Base-by-base conservation (phyloP, 2,113 vertebrate genomes). In the Alectura lathami region DNA sequence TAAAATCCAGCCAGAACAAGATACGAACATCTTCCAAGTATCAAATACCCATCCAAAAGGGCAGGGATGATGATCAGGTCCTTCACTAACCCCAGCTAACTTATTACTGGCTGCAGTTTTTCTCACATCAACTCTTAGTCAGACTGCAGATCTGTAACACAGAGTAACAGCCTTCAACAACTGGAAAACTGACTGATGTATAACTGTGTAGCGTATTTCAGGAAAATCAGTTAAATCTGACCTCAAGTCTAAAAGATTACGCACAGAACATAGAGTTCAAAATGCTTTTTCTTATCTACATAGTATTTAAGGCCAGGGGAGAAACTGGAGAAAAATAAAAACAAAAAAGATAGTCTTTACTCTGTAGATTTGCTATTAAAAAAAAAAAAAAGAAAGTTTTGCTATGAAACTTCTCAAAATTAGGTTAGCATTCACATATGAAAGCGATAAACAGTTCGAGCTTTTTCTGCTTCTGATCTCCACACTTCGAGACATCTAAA, bases 401-500 rank as follows among this genome's bases (percentile, higher is more conserved):
- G 21, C 20, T 5, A 11, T 5, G 4, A 76, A 8, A 0, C 34
- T 26, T 72, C 10, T 36, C 47, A 67, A 48, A 60, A 50, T 3
- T 1, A 75, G 2, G 16, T 32, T 34, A 45, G n/a, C 2, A 14
- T 21, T 21, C 38, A n/a, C 21, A 27, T 0, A 42, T 6, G 6
- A 21, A 66, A 66, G 26, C 1, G 1, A 72, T 13, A 62, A 20
- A 7, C 12, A 26, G 11, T 8, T 89, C 18, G 27, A 67, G 20
- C 3, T 26, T 67, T 45, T 81, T 30, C 48, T 36, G 24, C 29
- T 56, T 18, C 21, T 3, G 5, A 23, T 3, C 12, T 5, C 4
- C 51, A 34, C 8, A 0, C 34, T 43, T 36, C 45, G 21, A 32
- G 42, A 9, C 13, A 2, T 21, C 8, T 1, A 66, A 22, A 0